Percentiles rank a stretch among this genome's conserved stretches.
Evolutionary conservation across 2,797 vertebrate genomes (phyloP).

Genomic region (Salmo trutta): DNA sequence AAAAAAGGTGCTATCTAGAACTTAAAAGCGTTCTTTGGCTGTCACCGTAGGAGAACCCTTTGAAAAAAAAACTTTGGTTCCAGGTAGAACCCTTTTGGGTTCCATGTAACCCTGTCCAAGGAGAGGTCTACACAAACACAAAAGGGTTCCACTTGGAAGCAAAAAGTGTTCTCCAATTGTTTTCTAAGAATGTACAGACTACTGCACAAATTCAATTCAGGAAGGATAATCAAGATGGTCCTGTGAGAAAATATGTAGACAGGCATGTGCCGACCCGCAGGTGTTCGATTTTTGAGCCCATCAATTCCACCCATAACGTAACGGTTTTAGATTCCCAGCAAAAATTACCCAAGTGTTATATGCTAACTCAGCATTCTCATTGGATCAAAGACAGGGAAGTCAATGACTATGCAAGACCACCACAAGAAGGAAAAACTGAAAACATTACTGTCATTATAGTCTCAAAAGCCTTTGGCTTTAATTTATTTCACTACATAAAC

Average conservation of each 20-base stretch:
- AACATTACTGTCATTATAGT: not conserved
- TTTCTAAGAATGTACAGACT: not conserved
- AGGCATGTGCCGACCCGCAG: conserved; percentile 14
- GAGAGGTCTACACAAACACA: too few species aligned
- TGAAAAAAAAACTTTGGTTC: too few species aligned
- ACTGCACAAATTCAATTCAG: not conserved
- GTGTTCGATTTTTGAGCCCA: conserved; percentile 5
- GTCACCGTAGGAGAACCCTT: too few species aligned
- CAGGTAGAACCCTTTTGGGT: too few species aligned
- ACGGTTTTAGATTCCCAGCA: conserved; percentile 3
- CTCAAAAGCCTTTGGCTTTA: not conserved
- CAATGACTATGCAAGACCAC: conserved; percentile 16
- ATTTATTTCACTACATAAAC: not conserved
- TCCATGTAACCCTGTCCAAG: too few species aligned
- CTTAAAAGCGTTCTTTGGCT: too few species aligned
- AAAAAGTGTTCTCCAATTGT: too few species aligned
- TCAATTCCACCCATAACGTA: conserved; percentile 17
- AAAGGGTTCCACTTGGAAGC: too few species aligned
- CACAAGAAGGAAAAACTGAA: not conserved
- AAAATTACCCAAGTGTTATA: conserved; percentile 7
- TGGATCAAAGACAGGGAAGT: conserved; percentile 20
- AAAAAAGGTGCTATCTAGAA: too few species aligned
- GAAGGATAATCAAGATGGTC: not conserved
- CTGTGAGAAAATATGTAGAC: conserved; percentile 1
- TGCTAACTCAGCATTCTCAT: conserved; percentile 12